Percentiles rank a stretch among this genome's conserved stretches.
Evolutionary conservation across 2,113 vertebrate species (phyloP).

Genomic region (Ahaetulla prasina): DNA sequence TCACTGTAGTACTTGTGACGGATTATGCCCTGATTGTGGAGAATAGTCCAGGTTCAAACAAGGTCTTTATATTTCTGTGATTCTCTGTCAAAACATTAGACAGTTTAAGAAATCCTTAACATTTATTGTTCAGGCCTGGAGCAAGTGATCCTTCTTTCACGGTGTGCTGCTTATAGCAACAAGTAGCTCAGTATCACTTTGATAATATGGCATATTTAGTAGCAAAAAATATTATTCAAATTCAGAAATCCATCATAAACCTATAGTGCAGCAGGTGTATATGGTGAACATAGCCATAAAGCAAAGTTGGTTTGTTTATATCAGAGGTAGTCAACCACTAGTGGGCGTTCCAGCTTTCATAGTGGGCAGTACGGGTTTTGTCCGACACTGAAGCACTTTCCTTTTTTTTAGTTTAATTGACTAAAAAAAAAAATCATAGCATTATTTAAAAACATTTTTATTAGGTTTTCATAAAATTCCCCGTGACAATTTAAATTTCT

Average conservation of each 20-base stretch:
- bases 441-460: no score
- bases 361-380: no score
- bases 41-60: background rate
- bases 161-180: constrained; percentile 19
- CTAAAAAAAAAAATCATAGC: no score
- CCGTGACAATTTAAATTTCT: no score
- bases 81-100: constrained; percentile 28
- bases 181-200: background rate
- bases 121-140: constrained; percentile 18
- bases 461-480: no score
- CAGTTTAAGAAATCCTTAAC: constrained; percentile 40
- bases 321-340: no score
- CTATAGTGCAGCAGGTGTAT: background rate
- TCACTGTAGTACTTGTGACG: background rate
- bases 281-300: constrained; percentile 11
- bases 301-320: background rate
- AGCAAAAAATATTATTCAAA: constrained; percentile 23
- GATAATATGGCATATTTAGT: constrained; percentile 15
- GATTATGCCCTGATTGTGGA: background rate
- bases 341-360: no score
- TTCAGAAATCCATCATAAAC: constrained; percentile 38
- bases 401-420: no score
- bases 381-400: no score
- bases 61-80: background rate
- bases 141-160: constrained; percentile 52